Base-by-base conservation (phyloP, 2,888 invertebrate genomes). In the Sarcophaga variegata region DNA sequence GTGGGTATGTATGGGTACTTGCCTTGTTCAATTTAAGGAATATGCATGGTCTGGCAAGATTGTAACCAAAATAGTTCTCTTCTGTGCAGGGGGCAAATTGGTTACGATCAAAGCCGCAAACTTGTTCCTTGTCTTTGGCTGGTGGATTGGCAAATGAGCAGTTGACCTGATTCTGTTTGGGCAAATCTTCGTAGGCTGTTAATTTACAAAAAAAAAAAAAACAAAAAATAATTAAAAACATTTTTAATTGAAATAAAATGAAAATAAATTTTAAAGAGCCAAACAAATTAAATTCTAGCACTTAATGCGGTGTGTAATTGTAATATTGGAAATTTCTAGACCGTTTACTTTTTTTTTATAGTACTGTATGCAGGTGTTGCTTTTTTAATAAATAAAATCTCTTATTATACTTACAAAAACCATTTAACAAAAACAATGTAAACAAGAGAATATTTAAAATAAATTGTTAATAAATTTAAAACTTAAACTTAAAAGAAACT, bases 11-110 rank as follows among this genome's bases (percentile, higher is more conserved):
- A 8, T 37, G 10, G 8, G 2, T 2, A 85, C 90, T 90, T 94
- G 98, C 98, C 96, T 97, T 98, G 94, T 99, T 99, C 90, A 99
- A 95, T 94, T 99, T 99, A 90, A 99, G 95, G 94, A 99, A 97
- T 93, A 99, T 97, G 94, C 99, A 99, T 20, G 99, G 99, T 82
- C 96, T 96, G 84, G 97, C 97, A 89, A 95, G 95, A 89, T 96
- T 96, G 94, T 96, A 99, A 92, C 98, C 98, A 94, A 97, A 99
- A 90, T 96, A 95, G 89, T 96, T 96, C 54, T 95, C 95, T 83
- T 95, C 94, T 86, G 96, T 96, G 94, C 99, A 99, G 72, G 96
- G 96, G 70, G 95, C 95, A 94, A 97, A 97, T 81, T 95, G 94
- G 77, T 95, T 94, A 75, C 97, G 94, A 70, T 97, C 95, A 88